These are phyloP conservation scores for Probaryconus sp. DNA, from an alignment of 1,140 invertebrate genomes.

Conservation along the genomic window DNA sequence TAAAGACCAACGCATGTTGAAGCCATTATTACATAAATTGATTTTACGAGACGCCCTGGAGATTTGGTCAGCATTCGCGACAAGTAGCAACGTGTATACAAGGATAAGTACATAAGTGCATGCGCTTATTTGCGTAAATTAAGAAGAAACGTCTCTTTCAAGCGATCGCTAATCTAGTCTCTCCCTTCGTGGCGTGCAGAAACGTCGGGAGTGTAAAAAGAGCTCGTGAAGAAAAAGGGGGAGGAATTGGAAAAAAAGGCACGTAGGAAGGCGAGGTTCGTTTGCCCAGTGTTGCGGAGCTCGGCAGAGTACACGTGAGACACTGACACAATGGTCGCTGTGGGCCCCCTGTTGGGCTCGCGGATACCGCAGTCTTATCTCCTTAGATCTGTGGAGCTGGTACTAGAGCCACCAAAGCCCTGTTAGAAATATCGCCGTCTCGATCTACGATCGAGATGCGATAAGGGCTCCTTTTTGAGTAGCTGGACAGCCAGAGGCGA, in stretches of 20 bases:
- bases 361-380: slow-evolving; percentile 73
- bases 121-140: slow-evolving; percentile 61
- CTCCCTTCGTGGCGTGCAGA: slow-evolving; percentile 10
- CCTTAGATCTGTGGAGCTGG: slow-evolving; percentile 61
- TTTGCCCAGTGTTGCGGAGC: slow-evolving; percentile 14
- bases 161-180: slow-evolving; percentile 17
- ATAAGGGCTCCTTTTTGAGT: slow-evolving; percentile 65
- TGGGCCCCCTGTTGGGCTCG: slow-evolving; percentile 71
- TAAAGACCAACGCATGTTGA: neutral
- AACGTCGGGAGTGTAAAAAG: slow-evolving; percentile 28
- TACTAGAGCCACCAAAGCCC: slow-evolving; percentile 68
- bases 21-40: neutral
- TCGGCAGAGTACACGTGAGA: slow-evolving; percentile 27
- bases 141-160: slow-evolving; percentile 59
- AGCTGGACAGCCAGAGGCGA: slow-evolving; percentile 29
- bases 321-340: slow-evolving; percentile 65
- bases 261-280: slow-evolving; percentile 1
- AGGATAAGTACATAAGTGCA: slow-evolving; percentile 48
- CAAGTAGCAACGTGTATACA: slow-evolving; percentile 54
- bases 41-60: slow-evolving; percentile 20
- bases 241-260: slow-evolving; percentile 17
- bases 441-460: slow-evolving; percentile 71
- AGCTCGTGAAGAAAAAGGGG: slow-evolving; percentile 35
- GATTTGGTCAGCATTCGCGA: slow-evolving; percentile 18
- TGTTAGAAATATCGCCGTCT: slow-evolving; percentile 74